Evolutionary conservation across 1,140 invertebrate species (phyloP).

Genomic region (Teleogryllus occipitalis): DNA sequence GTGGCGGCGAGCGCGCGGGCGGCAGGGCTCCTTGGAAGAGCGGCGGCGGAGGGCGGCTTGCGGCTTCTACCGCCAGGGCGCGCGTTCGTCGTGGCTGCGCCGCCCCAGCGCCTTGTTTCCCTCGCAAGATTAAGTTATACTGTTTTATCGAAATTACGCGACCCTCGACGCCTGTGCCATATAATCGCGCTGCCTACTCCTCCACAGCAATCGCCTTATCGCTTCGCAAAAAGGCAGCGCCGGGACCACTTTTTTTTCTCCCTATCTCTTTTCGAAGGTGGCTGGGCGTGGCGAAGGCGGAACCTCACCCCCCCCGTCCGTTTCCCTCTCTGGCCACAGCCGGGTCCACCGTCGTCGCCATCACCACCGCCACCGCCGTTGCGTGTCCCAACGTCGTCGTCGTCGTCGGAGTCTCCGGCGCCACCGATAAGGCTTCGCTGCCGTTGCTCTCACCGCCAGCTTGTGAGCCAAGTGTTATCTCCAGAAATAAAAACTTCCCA

Average conservation of each 20-base stretch:
- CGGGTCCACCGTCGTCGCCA: background rate
- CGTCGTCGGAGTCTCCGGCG: background rate
- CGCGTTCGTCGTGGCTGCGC: background rate
- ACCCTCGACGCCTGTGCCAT: background rate
- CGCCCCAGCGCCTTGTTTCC: background rate
- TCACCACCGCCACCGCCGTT: background rate
- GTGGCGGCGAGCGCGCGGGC: too few relatives aligned
- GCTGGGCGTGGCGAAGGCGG: background rate
- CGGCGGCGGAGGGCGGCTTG: background rate
- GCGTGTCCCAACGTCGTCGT: too few relatives aligned
- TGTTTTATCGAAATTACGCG: constrained; percentile 1
- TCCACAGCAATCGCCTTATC: background rate
- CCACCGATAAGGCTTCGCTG: background rate
- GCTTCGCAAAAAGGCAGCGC: background rate
- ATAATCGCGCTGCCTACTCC: background rate
- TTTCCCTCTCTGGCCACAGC: background rate
- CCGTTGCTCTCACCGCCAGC: background rate
- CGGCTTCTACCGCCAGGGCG: too few relatives aligned
- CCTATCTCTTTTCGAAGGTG: background rate
- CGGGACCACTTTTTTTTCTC: background rate
- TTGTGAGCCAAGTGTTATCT: background rate
- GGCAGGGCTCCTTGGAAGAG: background rate
- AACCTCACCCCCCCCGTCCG: background rate
- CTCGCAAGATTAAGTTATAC: background rate
- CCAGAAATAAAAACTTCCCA: constrained; percentile 1